Evolutionary conservation across 2,797 vertebrate species (phyloP), one percentile per base, ranked within the genome.

Genomic region (Aulostomus chinensis): DNA sequence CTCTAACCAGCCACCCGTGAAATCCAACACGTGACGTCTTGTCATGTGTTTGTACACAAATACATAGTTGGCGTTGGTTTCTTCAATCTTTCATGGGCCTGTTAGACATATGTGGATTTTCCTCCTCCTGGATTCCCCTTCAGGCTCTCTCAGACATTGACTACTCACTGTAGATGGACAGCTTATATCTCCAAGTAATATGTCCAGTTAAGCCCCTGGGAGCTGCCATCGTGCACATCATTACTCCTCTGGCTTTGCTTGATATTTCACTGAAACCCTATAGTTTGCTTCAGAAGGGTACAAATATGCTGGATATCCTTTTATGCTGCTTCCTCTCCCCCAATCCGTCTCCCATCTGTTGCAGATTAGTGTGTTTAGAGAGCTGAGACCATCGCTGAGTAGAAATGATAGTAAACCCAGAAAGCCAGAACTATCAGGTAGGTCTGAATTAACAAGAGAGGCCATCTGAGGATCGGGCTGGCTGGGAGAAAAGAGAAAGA

Each of bases 341-440:
- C 1, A 10, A 33, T 38, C 68, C 13, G 36, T 67, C 42, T 65
- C 66, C 79, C 86, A 88, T 86, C 85, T 88, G 86, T 76, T 82
- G 76, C 69, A 80, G 84, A 88, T 88, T 85, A 86, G 73, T 84
- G 74, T 86, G 76, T 88, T 84, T 78, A 69, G 67, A 80, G 82
- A 78, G 76, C 60, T 30, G 64, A 73, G 80, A 65, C 67, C 24
- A 54, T 79, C 55, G 54, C 68, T 8, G 43, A 65, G 75, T 35
- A 4, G 76, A 66, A 77, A 65, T 69, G 81, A 85, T 81, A 78
- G 76, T 75, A 83, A 84, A 82, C 83, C 72, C 79, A 65, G 74
- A 83, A 80, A 77, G 78, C 82, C 83, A 80, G 80, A 86, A 73
- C 84, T 81, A 76, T 84, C 78, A 84, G 75, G 83, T 87, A 78